Evolutionary conservation across 2,797 vertebrate genomes (phyloP), one percentile per base, ranked within the genome.

Genomic region (Amniataba percoides): DNA sequence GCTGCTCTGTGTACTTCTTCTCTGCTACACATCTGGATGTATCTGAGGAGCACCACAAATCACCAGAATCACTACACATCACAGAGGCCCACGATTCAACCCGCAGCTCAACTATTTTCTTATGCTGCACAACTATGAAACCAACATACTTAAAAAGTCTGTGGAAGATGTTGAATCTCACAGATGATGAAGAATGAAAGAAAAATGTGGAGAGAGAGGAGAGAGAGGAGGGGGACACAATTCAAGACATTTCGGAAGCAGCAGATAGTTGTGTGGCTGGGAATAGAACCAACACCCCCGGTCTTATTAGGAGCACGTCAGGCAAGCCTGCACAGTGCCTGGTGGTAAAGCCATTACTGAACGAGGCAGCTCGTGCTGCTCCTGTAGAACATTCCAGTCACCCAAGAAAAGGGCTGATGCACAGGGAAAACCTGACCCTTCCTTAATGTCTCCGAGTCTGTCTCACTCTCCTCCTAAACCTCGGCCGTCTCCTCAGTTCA

Each of bases 1-100:
- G 98, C 83, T 99, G 97, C 88, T 99, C 97, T 1, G 97, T 99
- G 81, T 99, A 99, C 87, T 98, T 99, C 94, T 98, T 96, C 93
- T 99, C 98, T 55, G 97, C 97, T 76, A 97, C 97, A 90, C 98
- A 99, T 93, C 98, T 96, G 93, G 98, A 99, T 79, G 97, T 96
- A 86, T 98, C 98, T 99, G 93, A 87, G 87, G 83, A 91, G 73
- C 61, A 78, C 86, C 90, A 87, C 88, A 91, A 89, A 90, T 87
- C 89, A 90, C 71, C 66, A 85, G 61, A 88, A 83, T 92, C 85
- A 90, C 53, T 39, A 87, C 77, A 90, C 76, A 83, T 82, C 81
- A 87, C 77, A 87, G 77, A 83, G 55, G 69, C 52, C 71, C 74
- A 70, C 18, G 60, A 75, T 71, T 83, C 68, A 82, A 77, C 74